A percentile compares a stretch with the other conserved stretches of the same genome.
These are phyloP conservation scores for Gymnosoma rotundatum DNA, from an alignment of 2,888 invertebrate genomes.

Conservation along the genomic window DNA sequence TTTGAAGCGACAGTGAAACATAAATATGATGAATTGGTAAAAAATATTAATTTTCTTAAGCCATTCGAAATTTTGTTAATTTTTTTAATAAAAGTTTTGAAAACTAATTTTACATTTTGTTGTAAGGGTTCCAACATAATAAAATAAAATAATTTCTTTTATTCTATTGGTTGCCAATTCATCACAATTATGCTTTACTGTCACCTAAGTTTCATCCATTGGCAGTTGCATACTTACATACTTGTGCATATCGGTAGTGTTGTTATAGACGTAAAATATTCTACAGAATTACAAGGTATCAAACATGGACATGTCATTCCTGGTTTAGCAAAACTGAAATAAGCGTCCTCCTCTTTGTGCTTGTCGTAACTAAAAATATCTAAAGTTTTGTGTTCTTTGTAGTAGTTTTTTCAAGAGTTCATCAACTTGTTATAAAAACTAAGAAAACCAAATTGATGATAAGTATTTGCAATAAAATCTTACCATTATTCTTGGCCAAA, in stretches of 20 bases:
- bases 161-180: too few relatives aligned
- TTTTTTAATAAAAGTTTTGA: too few relatives aligned
- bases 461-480: background rate
- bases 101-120: too few relatives aligned
- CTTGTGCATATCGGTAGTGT: constrained; percentile 72
- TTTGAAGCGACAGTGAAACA: background rate
- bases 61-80: too few relatives aligned
- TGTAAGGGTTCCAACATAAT: too few relatives aligned
- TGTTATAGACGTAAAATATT: constrained; percentile 76
- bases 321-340: constrained; percentile 75
- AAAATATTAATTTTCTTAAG: too few relatives aligned
- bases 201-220: too few relatives aligned
- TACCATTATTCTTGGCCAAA: constrained; percentile 77
- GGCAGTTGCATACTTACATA: constrained; percentile 65
- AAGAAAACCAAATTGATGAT: too few relatives aligned
- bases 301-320: constrained; percentile 80
- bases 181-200: too few relatives aligned
- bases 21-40: too few relatives aligned
- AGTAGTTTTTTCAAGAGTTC: background rate
- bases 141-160: too few relatives aligned
- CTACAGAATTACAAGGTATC: constrained; percentile 77
- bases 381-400: constrained; percentile 42
- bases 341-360: constrained; percentile 76
- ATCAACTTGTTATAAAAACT: too few relatives aligned
- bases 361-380: constrained; percentile 79